Conservation (phyloP, 2,113 vertebrate genomes). For the Notechis scutatus region DNA sequence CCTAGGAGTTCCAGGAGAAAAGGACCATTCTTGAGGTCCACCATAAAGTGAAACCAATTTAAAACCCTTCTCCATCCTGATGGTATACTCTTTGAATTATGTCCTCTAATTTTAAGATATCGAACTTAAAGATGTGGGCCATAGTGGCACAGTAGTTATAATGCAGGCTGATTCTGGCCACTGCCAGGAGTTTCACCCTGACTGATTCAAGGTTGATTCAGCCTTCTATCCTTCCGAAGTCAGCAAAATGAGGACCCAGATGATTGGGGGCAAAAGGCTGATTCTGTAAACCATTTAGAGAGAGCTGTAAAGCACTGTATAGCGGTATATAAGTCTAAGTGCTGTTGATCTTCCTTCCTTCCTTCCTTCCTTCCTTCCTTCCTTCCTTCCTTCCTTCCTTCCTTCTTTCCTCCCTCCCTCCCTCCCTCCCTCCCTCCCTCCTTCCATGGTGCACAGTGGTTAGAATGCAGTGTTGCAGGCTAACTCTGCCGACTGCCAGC, state of each 20-base stretch:
- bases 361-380: too few relatives aligned
- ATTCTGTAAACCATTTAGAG: background rate
- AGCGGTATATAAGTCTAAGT: too few relatives aligned
- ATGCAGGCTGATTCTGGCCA: background rate
- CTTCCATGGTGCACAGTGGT: too few relatives aligned
- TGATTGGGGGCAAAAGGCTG: background rate
- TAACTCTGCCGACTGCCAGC: too few relatives aligned
- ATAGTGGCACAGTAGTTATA: background rate
- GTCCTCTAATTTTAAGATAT: background rate
- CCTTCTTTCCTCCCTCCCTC: too few relatives aligned
- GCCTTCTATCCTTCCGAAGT: background rate
- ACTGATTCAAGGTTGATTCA: background rate
- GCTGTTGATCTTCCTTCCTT: too few relatives aligned
- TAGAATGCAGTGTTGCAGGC: too few relatives aligned
- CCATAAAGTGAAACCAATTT: background rate
- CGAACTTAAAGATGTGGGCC: background rate
- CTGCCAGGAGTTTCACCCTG: background rate
- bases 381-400: too few relatives aligned
- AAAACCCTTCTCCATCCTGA: background rate
- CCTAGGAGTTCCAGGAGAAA: background rate
- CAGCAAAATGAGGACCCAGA: background rate
- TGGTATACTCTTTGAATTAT: background rate
- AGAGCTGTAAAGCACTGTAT: too few relatives aligned
- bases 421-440: too few relatives aligned
- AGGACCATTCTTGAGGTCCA: background rate